A percentile compares a stretch with the other conserved stretches of the same genome.
These are phyloP conservation scores for Chloroclysta siterata DNA, from an alignment of 2,888 invertebrate genomes.

Conservation along the genomic window DNA sequence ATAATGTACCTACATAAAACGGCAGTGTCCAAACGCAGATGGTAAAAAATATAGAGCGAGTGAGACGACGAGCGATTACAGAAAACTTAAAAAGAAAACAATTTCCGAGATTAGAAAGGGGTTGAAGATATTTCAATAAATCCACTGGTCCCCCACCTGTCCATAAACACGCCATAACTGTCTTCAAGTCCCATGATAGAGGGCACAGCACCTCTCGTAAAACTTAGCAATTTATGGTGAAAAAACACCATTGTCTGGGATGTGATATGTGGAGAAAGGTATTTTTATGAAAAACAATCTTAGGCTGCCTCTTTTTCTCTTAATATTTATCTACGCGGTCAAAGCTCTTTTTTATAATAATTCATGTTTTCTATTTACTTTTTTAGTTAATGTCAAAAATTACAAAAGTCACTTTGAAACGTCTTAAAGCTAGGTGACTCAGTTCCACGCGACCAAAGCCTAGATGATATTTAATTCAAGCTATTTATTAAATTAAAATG, in stretches of 20 bases:
- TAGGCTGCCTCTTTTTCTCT: constrained; percentile 10
- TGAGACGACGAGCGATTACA: not conserved
- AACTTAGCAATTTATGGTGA: constrained; percentile 70
- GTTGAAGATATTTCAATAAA: constrained; percentile 35
- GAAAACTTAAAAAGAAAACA: constrained; percentile 7
- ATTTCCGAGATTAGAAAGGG: constrained; percentile 27
- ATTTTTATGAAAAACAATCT: constrained; percentile 22
- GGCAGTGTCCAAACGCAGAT: too few relatives aligned
- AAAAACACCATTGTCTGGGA: constrained; percentile 59
- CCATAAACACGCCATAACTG: constrained; percentile 61
- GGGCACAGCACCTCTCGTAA: constrained; percentile 56
- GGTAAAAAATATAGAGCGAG: not conserved
- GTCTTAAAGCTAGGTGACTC: too few relatives aligned
- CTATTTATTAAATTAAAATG: too few relatives aligned
- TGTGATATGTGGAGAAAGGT: constrained; percentile 43
- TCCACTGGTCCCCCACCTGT: constrained; percentile 44
- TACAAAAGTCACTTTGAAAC: too few relatives aligned
- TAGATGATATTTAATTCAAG: too few relatives aligned
- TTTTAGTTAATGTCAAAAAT: too few relatives aligned
- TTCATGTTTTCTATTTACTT: too few relatives aligned
- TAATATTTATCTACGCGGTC: constrained; percentile 5
- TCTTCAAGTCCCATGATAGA: constrained; percentile 56
- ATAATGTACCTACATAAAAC: too few relatives aligned
- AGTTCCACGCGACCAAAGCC: too few relatives aligned
- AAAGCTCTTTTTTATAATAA: not conserved